These are phyloP conservation scores for Barnardius zonarius DNA, from an alignment of 2,113 vertebrate genomes.

Conservation along the genomic window DNA sequence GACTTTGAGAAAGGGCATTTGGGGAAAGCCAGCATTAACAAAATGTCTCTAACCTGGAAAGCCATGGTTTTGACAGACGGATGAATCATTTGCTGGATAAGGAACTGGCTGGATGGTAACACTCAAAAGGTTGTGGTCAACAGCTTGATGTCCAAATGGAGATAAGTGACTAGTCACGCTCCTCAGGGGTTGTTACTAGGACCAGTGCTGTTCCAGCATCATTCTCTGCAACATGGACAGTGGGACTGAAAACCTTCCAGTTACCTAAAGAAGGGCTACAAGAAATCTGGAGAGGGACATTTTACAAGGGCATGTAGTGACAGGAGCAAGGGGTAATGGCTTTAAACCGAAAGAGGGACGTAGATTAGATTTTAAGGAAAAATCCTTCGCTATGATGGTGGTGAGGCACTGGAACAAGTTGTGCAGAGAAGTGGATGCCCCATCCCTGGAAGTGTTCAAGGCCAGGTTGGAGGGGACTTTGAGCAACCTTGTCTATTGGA, in stretches of 20 bases:
- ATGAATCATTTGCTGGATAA: neutral
- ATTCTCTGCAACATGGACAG: neutral
- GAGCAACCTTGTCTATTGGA: neutral
- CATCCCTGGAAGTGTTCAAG: neutral
- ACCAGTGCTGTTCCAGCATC: neutral
- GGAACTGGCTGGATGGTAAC: neutral
- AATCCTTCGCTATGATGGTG: neutral
- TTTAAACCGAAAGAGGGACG: neutral
- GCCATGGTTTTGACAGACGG: neutral
- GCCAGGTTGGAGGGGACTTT: neutral
- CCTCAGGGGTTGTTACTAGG: neutral
- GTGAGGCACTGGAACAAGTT: neutral
- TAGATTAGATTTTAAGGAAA: neutral
- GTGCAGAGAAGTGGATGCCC: neutral
- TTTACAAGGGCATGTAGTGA: neutral
- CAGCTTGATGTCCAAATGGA: neutral
- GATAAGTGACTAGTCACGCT: neutral
- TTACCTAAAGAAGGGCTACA: neutral
- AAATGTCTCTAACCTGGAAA: neutral
- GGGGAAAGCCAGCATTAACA: neutral
- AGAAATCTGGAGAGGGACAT: neutral
- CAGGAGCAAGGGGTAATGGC: neutral
- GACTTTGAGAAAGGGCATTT: neutral
- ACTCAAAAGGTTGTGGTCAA: neutral
- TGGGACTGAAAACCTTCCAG: neutral